Conservation (phyloP, 2,113 vertebrate species). For the Brachypodius melanocephalos region DNA sequence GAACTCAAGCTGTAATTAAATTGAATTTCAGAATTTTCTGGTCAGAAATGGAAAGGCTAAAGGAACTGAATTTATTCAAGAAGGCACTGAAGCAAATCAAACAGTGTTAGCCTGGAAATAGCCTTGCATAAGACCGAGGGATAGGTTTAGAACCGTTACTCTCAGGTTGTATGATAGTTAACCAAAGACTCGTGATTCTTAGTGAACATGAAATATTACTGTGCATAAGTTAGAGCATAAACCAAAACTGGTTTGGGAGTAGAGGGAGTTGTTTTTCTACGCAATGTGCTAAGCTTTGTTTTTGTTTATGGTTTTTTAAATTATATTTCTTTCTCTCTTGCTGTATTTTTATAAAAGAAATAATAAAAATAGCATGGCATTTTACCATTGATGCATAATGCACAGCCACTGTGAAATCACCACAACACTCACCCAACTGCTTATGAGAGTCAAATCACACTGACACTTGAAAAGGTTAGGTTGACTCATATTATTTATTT, state of each 20-base stretch:
- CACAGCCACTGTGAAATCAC: constrained; percentile 29
- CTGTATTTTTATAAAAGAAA: neutral
- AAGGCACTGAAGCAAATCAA: neutral
- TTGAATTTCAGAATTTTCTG: neutral
- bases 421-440: neutral
- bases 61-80: neutral
- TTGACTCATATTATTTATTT: constrained; percentile 23
- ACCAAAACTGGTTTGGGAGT: neutral
- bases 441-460: neutral
- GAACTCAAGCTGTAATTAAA: neutral
- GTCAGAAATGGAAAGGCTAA: neutral
- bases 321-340: neutral
- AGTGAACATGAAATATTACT: neutral
- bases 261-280: neutral
- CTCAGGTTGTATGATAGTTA: neutral
- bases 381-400: neutral
- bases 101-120: neutral
- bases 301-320: neutral
- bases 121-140: neutral
- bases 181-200: neutral
- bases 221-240: neutral
- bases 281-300: neutral
- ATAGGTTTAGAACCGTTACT: neutral
- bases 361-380: neutral
- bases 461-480: constrained; percentile 17